A percentile compares a stretch with the other conserved stretches of the same genome.
Evolutionary conservation across 2,797 vertebrate species (phyloP).

Genomic region (Setipinna tenuifilis): DNA sequence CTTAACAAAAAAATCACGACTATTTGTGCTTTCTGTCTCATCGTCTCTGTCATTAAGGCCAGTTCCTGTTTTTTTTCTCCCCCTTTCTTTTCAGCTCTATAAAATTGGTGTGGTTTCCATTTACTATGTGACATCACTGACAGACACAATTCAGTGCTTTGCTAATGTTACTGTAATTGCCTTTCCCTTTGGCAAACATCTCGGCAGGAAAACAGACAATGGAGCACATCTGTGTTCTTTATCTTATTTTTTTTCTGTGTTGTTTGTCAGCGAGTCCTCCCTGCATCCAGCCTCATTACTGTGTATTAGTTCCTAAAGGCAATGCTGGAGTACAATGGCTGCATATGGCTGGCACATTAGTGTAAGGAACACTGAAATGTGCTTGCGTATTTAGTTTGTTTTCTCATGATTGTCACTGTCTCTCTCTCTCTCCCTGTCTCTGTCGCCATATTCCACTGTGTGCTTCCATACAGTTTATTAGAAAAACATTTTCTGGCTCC

Average conservation of each 20-base stretch:
- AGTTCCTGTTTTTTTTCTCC: conserved; percentile 16
- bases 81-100: neutral
- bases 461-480: conserved; percentile 27
- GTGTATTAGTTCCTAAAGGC: neutral
- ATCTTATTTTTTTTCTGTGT: neutral
- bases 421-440: neutral
- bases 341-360: neutral
- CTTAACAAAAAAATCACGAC: neutral
- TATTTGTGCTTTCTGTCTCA: conserved; percentile 26
- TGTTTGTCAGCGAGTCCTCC: neutral
- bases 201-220: conserved; percentile 10
- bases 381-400: neutral
- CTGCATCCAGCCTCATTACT: neutral
- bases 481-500: conserved; percentile 34
- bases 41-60: neutral
- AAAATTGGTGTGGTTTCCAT: conserved; percentile 53
- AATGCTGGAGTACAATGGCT: neutral
- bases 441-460: neutral
- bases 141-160: conserved; percentile 30
- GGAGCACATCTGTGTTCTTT: neutral
- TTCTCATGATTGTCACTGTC: no score
- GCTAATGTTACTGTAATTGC: conserved; percentile 35
- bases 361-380: conserved; percentile 7
- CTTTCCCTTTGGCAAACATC: neutral
- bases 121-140: conserved; percentile 54